Evolutionary conservation across 1,140 invertebrate genomes (phyloP), one percentile per base, ranked within the genome.

Genomic region (Hermetia illucens): DNA sequence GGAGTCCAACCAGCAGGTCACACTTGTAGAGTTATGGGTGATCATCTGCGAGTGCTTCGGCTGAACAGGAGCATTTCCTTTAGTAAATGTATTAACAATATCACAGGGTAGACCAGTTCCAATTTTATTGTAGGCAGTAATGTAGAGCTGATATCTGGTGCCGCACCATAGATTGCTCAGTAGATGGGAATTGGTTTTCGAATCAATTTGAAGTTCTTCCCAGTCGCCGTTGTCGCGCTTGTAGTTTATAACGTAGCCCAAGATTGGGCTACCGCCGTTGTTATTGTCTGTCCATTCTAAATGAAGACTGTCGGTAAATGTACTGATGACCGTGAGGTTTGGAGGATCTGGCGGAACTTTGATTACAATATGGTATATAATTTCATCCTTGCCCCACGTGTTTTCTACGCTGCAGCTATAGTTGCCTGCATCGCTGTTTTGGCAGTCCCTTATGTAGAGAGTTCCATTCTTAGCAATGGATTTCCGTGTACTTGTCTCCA

Each of bases 221-320:
- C 83, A 88, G 50, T 88, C 85, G 0, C 85, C 83, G 47, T 80
- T 79, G 44, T 87, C 82, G n/a, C 82, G 66, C 58, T 88, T 88
- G 55, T 84, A 88, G 62, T 88, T 85, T 18, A 88, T 80, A 3
- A 86, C 79, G 58, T 87, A 88, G 16, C 82, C 84, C 31, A 79
- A 59, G 31, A 82, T 76, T 15, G 76, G 75, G 43, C 75, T 79
- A 13, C 77, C 77, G 2, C 75, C 77, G 44, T 81, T 74, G 21
- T 71, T 73, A 43, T 74, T 74, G 51, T 79, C 73, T 34, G 64
- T 65, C 75, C 76, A 79, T 48, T 77, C 73, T 31, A 82, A 56
- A 41, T 78, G 74, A 34, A 72, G 59, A 37, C 74, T 75, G 49
- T 77, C 84, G 40, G 68, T 76, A 51, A 74, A 82, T 43, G 72